Percentiles rank a stretch among this genome's conserved stretches.
Conservation (phyloP, 2,797 vertebrate genomes). For the Myiotriccus ornatus region DNA sequence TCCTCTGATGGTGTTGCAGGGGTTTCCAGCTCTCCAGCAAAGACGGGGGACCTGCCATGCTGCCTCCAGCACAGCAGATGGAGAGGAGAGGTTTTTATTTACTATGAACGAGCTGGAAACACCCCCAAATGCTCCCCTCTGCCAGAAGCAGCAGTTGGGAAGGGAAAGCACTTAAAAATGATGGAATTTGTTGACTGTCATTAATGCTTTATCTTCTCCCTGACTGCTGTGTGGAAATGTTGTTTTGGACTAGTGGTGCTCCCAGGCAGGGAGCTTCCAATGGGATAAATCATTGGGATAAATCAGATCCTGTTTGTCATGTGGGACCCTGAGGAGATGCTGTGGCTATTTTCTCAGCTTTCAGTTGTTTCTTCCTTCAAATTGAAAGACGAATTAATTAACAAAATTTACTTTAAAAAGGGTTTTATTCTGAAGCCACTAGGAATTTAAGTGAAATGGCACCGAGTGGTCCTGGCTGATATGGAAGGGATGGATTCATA, state of each 20-base stretch:
- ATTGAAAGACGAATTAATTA: not conserved
- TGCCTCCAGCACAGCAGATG: not conserved
- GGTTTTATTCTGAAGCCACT: not conserved
- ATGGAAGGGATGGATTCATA: not conserved
- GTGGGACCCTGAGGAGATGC: not conserved
- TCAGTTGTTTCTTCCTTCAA: not conserved
- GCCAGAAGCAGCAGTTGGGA: constrained; percentile 33
- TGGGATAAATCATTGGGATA: not conserved
- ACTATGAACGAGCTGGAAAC: constrained; percentile 13
- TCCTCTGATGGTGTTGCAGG: not conserved
- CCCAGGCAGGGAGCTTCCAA: not conserved
- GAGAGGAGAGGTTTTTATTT: constrained; percentile 43
- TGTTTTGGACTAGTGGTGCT: not conserved
- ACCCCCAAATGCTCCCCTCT: constrained; percentile 28
- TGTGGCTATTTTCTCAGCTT: not conserved
- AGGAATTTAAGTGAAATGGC: not conserved
- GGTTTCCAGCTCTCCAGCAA: not conserved
- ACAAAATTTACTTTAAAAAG: not conserved
- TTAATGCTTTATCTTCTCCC: constrained; percentile 1
- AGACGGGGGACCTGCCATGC: rapidly evolving
- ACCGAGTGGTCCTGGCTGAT: not conserved
- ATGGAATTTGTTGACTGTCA: constrained; percentile 31
- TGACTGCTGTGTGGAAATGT: not conserved
- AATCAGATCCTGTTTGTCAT: not conserved
- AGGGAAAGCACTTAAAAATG: not conserved